phyloP scores from a whole-genome alignment of 2,113 vertebrate genomes.

The Arenaria interpres region DNA sequence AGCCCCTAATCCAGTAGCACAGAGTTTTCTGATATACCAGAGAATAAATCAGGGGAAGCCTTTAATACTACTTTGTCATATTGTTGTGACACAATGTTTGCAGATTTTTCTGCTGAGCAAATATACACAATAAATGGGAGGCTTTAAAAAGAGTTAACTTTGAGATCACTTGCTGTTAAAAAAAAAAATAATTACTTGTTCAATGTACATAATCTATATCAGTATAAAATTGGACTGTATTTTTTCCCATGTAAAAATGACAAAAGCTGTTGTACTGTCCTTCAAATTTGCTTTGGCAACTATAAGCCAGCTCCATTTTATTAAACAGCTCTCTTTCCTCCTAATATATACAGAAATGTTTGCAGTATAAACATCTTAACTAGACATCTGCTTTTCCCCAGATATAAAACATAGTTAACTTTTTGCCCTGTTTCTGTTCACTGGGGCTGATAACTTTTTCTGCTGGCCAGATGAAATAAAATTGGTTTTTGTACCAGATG shows the following conservation, averaged over 20 bases:
- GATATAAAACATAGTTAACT: slow-evolving; percentile 69
- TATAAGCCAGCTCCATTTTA: slow-evolving; percentile 56
- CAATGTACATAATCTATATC: neutral
- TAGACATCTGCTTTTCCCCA: slow-evolving; percentile 74
- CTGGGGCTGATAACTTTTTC: slow-evolving; percentile 68
- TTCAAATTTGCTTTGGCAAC: slow-evolving; percentile 68
- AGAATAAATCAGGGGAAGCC: neutral
- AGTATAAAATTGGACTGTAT: neutral
- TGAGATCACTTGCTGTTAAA: neutral
- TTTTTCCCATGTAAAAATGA: slow-evolving; percentile 40
- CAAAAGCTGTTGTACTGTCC: slow-evolving; percentile 49
- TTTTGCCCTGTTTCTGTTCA: slow-evolving; percentile 67
- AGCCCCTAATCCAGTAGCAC: neutral
- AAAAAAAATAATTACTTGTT: neutral
- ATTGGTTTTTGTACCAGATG: slow-evolving; percentile 70
- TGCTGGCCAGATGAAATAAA: slow-evolving; percentile 75
- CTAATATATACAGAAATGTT: slow-evolving; percentile 70
- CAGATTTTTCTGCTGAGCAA: neutral
- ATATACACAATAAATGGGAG: neutral
- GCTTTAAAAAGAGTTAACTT: neutral
- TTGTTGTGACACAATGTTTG: neutral
- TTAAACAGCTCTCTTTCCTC: slow-evolving; percentile 68
- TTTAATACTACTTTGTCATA: neutral
- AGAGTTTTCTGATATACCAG: neutral
- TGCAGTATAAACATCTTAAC: slow-evolving; percentile 74